These are phyloP conservation scores for Alligator sinensis DNA, from an alignment of 2,113 vertebrate species.

Conservation along the genomic window DNA sequence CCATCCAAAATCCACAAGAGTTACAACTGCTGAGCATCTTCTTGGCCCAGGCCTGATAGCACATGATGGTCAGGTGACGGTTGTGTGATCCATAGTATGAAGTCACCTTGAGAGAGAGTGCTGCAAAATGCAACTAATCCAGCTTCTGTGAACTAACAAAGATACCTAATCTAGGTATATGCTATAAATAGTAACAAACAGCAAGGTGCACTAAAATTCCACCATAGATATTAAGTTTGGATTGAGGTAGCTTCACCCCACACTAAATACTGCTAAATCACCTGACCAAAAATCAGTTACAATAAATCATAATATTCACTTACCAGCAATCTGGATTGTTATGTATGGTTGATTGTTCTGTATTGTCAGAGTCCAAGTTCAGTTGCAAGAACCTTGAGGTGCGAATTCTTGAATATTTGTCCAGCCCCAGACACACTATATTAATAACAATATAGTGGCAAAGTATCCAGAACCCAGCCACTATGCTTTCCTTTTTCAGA, in stretches of 20 bases:
- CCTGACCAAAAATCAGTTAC: not conserved
- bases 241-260: not conserved
- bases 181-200: not conserved
- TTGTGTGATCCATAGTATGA: not conserved
- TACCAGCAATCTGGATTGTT: not conserved
- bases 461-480: constrained; percentile 12
- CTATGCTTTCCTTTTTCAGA: constrained; percentile 36
- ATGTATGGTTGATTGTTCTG: not conserved
- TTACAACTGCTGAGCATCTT: not conserved
- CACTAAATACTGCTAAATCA: not conserved
- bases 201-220: not conserved
- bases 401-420: not conserved
- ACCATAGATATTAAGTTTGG: not conserved
- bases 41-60: not conserved
- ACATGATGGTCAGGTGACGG: not conserved
- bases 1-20: not conserved
- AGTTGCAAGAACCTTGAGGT: not conserved
- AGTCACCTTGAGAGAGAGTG: not conserved
- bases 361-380: not conserved
- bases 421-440: not conserved
- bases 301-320: too few relatives aligned
- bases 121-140: not conserved
- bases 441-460: not conserved
- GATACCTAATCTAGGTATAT: not conserved
- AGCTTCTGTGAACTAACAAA: not conserved